A percentile compares a stretch with the other conserved stretches of the same genome.
Evolutionary conservation across 2,888 invertebrate species (phyloP).

Genomic region (Platycheirus albimanus): DNA sequence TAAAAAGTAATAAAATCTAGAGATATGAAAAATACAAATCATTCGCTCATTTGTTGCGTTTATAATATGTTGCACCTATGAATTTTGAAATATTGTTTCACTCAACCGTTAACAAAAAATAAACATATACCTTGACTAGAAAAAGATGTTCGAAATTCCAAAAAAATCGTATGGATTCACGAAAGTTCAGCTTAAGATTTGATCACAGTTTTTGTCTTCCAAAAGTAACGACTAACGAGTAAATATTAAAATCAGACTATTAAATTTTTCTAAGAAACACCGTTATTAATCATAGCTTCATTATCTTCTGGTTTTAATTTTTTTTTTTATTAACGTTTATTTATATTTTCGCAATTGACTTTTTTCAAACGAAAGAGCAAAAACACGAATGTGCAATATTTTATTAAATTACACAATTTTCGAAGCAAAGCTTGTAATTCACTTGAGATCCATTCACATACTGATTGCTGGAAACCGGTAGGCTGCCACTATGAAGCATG

Average conservation of each 20-base stretch:
- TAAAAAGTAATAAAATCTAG: too few species aligned
- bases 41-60: too few species aligned
- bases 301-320: background rate
- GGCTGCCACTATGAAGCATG: conserved; percentile 47
- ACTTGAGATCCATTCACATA: conserved; percentile 67
- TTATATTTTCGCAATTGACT: conserved; percentile 44
- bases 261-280: too few species aligned
- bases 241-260: too few species aligned
- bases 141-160: background rate
- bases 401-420: conserved; percentile 41
- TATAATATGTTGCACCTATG: too few species aligned
- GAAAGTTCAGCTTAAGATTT: background rate
- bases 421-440: conserved; percentile 53
- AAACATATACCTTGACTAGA: conserved; percentile 43
- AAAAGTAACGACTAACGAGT: background rate
- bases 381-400: conserved; percentile 20
- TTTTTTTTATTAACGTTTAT: conserved; percentile 2
- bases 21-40: too few species aligned
- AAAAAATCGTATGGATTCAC: background rate
- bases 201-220: background rate
- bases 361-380: conserved; percentile 39
- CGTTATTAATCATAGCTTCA: too few species aligned
- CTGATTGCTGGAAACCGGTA: conserved; percentile 62
- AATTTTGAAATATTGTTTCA: background rate
- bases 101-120: conserved; percentile 21